These are phyloP conservation scores for Temnopleurus reevesii DNA, from an alignment of 53 echinoderm and acorn worm genomes.

Conservation along the genomic window DNA sequence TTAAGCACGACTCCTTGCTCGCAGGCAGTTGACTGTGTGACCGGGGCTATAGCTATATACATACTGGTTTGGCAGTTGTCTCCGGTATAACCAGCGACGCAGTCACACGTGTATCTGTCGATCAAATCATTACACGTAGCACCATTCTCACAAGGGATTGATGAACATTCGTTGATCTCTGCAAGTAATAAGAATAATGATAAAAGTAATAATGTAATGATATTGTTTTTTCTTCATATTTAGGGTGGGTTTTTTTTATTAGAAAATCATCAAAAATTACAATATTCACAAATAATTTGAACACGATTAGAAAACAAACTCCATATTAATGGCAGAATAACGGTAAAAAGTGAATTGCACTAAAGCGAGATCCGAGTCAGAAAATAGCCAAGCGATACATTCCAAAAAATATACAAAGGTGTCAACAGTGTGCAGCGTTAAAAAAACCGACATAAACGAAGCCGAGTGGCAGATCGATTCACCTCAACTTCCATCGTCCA, in stretches of 20 bases:
- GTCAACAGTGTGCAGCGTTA: neutral
- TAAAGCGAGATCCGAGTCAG: neutral
- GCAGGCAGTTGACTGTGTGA: too few relatives aligned
- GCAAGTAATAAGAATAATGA: too few relatives aligned
- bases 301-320: neutral
- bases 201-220: too few relatives aligned
- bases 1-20: too few relatives aligned
- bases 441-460: neutral
- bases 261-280: neutral
- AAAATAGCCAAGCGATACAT: neutral
- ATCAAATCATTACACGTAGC: slow-evolving; percentile 71
- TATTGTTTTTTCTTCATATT: neutral
- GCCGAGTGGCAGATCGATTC: neutral
- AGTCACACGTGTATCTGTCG: slow-evolving; percentile 68
- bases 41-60: too few relatives aligned
- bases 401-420: neutral
- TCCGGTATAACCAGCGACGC: slow-evolving; percentile 69
- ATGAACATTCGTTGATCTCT: slow-evolving; percentile 79
- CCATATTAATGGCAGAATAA: neutral
- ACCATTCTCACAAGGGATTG: slow-evolving; percentile 74
- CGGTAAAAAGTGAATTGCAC: neutral
- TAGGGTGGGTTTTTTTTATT: neutral
- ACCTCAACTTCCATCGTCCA: neutral
- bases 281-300: too few relatives aligned
- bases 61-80: slow-evolving; percentile 75